phyloP scores from a whole-genome alignment of 2,113 vertebrate species.

The Meleagris gallopavo region DNA sequence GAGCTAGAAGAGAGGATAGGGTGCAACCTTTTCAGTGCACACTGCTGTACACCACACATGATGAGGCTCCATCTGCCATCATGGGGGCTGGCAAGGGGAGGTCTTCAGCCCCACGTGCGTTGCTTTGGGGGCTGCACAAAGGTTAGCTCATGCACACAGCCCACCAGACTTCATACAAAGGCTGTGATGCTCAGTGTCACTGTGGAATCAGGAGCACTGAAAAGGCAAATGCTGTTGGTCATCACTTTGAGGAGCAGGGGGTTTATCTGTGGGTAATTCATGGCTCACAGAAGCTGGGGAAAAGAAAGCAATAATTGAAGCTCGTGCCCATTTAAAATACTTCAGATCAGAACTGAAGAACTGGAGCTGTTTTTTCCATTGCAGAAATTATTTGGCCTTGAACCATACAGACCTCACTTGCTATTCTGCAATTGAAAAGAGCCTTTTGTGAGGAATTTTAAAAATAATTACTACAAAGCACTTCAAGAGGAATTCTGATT shows the following conservation, averaged over 20 bases:
- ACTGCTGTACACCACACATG: background rate
- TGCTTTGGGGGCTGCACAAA: background rate
- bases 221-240: background rate
- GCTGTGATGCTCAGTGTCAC: accelerated
- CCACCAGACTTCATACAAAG: background rate
- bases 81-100: too few relatives aligned
- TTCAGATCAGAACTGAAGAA: constrained; percentile 48
- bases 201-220: background rate
- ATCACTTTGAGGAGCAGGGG: constrained; percentile 10
- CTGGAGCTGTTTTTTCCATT: constrained; percentile 45
- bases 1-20: background rate
- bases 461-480: constrained; percentile 71
- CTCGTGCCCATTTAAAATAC: constrained; percentile 46
- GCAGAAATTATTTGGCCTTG: constrained; percentile 69
- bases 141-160: background rate
- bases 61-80: background rate
- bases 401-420: constrained; percentile 58
- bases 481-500: constrained; percentile 70
- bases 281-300: constrained; percentile 10
- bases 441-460: constrained; percentile 57
- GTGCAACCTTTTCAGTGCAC: background rate
- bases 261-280: constrained; percentile 51
- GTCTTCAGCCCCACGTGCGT: background rate
- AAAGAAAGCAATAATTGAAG: constrained; percentile 52
- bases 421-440: constrained; percentile 70